These are phyloP conservation scores for Mormyrus proboscirostris DNA, from an alignment of 2,797 vertebrate species.

Conservation along the genomic window DNA sequence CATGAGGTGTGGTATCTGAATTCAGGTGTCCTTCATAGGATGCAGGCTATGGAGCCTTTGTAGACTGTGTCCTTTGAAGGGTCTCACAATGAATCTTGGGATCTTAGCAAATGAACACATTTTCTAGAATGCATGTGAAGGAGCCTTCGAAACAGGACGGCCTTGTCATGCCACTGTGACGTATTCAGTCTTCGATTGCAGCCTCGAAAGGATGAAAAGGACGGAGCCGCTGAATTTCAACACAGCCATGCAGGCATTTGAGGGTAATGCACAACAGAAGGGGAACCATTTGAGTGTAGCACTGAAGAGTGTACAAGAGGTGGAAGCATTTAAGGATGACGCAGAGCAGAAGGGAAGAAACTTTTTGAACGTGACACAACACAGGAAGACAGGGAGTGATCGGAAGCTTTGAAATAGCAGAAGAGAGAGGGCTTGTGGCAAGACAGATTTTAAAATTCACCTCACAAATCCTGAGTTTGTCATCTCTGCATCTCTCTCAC, in stretches of 20 bases:
- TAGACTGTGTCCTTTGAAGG: not conserved
- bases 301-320: not conserved
- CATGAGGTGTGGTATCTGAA: not conserved
- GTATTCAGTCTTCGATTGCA: not conserved
- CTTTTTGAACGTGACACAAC: not conserved
- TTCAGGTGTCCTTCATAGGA: not conserved
- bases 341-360: not conserved
- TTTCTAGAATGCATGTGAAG: not conserved
- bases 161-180: not conserved
- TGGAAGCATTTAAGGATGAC: not conserved
- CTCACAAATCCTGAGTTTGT: not conserved
- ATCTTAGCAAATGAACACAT: not conserved
- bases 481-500: not conserved
- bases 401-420: not conserved
- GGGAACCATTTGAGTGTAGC: constrained; percentile 11
- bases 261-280: not conserved
- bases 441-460: not conserved
- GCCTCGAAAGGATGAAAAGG: not conserved
- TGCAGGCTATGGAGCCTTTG: not conserved
- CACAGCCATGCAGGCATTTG: not conserved
- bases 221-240: not conserved
- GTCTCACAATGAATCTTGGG: not conserved
- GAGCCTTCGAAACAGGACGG: not conserved
- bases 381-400: not conserved
- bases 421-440: not conserved